A percentile compares a stretch with the other conserved stretches of the same genome.
Evolutionary conservation across 2,113 vertebrate species (phyloP).

Genomic region (Siphamia tubifer): DNA sequence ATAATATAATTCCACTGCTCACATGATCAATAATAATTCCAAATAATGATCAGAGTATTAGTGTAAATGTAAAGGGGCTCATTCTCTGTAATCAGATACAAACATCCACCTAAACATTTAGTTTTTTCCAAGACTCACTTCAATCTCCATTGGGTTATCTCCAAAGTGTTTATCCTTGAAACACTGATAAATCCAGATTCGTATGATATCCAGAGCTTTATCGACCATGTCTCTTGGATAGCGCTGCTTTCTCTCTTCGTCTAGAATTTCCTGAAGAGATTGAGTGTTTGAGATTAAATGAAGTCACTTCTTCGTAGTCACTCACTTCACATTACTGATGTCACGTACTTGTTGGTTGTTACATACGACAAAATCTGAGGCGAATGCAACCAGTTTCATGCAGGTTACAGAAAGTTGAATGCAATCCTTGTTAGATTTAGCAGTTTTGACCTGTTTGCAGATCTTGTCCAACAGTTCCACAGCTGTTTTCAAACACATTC

Average conservation of each 20-base stretch:
- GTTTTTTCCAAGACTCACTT: constrained; percentile 54
- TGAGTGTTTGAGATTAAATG: not conserved
- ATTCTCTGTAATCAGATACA: not conserved
- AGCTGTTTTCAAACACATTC: constrained; percentile 50
- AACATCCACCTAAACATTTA: not conserved
- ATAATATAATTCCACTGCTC: too few relatives aligned
- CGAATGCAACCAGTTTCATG: constrained; percentile 66
- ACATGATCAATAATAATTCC: too few relatives aligned
- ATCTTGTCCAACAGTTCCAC: constrained; percentile 72
- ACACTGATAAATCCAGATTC: constrained; percentile 60
- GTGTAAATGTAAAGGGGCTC: too few relatives aligned
- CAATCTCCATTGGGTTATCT: constrained; percentile 40
- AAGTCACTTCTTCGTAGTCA: not conserved
- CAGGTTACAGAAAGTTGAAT: constrained; percentile 57
- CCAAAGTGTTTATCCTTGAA: constrained; percentile 44
- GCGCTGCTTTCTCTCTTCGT: not conserved
- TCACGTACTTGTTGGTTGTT: constrained; percentile 38
- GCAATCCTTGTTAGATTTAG: not conserved
- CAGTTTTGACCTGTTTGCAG: constrained; percentile 46
- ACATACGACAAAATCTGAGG: constrained; percentile 46
- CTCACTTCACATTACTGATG: not conserved
- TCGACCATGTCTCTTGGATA: constrained; percentile 11
- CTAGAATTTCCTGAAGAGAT: constrained; percentile 29
- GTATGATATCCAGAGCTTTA: constrained; percentile 23
- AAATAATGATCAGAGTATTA: too few relatives aligned